phyloP scores from a whole-genome alignment of 2,797 vertebrate species.

The Diceros bicornis region DNA sequence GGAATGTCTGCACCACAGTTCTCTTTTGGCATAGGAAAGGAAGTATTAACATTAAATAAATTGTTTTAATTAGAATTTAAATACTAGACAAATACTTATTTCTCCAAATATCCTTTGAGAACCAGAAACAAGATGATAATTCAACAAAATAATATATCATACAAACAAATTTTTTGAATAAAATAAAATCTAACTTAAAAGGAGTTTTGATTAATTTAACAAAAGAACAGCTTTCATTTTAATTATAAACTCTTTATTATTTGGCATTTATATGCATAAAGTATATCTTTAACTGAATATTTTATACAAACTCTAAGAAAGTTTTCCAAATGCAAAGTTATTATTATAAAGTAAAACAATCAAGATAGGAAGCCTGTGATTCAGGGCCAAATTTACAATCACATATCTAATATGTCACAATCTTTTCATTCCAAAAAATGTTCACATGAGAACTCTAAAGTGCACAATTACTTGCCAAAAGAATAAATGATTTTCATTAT shows the following conservation, averaged over 20 bases:
- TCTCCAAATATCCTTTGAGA: constrained; percentile 42
- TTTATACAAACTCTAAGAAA: constrained; percentile 60
- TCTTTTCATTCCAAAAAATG: constrained; percentile 1
- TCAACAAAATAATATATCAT: constrained; percentile 12
- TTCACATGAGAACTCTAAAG: neutral
- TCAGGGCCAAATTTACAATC: constrained; percentile 54
- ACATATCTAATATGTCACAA: constrained; percentile 11
- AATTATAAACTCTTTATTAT: constrained; percentile 70
- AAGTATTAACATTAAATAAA: neutral
- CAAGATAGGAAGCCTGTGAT: constrained; percentile 1
- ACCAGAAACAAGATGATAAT: constrained; percentile 47
- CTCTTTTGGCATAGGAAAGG: neutral
- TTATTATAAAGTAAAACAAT: constrained; percentile 69
- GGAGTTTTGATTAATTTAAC: constrained; percentile 51
- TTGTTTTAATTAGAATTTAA: constrained; percentile 58
- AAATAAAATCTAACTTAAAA: constrained; percentile 58
- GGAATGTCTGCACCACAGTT: neutral
- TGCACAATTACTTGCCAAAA: neutral
- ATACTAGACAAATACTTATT: neutral
- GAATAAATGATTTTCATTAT: constrained; percentile 52
- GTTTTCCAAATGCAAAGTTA: constrained; percentile 69
- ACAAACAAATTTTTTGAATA: neutral
- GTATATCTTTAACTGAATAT: constrained; percentile 43
- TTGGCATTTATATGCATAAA: constrained; percentile 51
- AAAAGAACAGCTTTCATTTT: constrained; percentile 47